Evolutionary conservation across 2,888 invertebrate species (phyloP).

Genomic region (Ichneumoninae sp.): DNA sequence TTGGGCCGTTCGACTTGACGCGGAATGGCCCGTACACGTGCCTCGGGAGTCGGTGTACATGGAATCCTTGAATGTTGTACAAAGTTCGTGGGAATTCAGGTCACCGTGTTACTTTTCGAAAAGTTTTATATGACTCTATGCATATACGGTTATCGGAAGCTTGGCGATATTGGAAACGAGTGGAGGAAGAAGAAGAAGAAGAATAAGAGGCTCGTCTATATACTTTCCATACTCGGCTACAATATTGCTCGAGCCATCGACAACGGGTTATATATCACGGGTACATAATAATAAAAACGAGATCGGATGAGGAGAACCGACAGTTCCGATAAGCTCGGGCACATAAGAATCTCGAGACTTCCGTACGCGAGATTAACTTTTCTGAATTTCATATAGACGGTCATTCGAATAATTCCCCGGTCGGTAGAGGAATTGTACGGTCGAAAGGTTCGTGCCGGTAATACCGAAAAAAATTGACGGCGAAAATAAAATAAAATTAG

Average conservation of each 20-base stretch:
- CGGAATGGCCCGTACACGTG: neutral
- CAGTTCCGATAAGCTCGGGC: slow-evolving; percentile 5
- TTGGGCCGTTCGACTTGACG: too few relatives aligned
- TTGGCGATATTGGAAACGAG: slow-evolving; percentile 49
- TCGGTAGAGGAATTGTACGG: neutral
- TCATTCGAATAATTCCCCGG: neutral
- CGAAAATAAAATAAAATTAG: too few relatives aligned
- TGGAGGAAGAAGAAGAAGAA: neutral
- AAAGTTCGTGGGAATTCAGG: slow-evolving; percentile 52
- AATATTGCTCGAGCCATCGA: slow-evolving; percentile 41
- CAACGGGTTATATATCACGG: slow-evolving; percentile 5
- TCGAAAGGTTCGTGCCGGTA: neutral
- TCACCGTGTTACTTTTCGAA: slow-evolving; percentile 59
- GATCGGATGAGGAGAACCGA: neutral
- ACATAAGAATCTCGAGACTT: neutral
- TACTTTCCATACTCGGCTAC: slow-evolving; percentile 20
- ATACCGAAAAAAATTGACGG: too few relatives aligned
- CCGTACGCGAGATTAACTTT: neutral
- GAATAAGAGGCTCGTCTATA: slow-evolving; percentile 21
- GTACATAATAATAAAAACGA: neutral
- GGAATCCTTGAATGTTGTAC: slow-evolving; percentile 46
- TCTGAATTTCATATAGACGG: neutral
- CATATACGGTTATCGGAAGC: slow-evolving; percentile 22
- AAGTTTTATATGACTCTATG: slow-evolving; percentile 56
- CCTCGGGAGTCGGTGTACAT: slow-evolving; percentile 47